Conservation (phyloP, 2,797 vertebrate species). For the Anguilla marmorata region DNA sequence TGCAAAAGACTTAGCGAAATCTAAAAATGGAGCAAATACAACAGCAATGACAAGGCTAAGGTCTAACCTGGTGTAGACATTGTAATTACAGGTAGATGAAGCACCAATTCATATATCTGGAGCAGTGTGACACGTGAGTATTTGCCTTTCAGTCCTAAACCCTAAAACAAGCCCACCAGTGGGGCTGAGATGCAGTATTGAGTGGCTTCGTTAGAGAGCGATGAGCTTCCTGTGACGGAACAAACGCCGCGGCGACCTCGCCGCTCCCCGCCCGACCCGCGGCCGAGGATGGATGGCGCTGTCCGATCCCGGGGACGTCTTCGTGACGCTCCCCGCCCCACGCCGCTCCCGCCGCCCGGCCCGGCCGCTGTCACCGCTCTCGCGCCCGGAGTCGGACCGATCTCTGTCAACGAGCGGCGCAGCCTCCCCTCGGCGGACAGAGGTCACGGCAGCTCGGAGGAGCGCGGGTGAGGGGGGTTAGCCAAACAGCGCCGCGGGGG, state of each 20-base stretch:
- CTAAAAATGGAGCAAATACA: background rate
- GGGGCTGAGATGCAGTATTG: constrained; percentile 49
- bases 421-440: constrained; percentile 54
- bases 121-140: background rate
- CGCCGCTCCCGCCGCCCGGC: constrained; percentile 69
- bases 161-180: background rate
- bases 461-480: background rate
- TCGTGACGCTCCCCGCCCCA: constrained; percentile 64
- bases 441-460: constrained; percentile 65
- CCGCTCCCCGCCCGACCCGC: constrained; percentile 48
- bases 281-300: constrained; percentile 71
- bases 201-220: constrained; percentile 66
- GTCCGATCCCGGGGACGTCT: constrained; percentile 68
- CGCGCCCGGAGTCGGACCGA: constrained; percentile 39
- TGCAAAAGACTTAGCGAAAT: background rate
- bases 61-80: background rate
- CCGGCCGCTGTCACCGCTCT: constrained; percentile 41
- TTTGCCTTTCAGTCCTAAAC: background rate
- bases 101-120: background rate
- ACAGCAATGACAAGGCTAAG: background rate
- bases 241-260: constrained; percentile 69
- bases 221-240: constrained; percentile 68
- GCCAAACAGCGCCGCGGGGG: background rate
- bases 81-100: background rate
- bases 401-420: constrained; percentile 59